A percentile compares a stretch with the other conserved stretches of the same genome.
Conservation (phyloP, 2,113 vertebrate genomes). For the Cololabis saira region DNA sequence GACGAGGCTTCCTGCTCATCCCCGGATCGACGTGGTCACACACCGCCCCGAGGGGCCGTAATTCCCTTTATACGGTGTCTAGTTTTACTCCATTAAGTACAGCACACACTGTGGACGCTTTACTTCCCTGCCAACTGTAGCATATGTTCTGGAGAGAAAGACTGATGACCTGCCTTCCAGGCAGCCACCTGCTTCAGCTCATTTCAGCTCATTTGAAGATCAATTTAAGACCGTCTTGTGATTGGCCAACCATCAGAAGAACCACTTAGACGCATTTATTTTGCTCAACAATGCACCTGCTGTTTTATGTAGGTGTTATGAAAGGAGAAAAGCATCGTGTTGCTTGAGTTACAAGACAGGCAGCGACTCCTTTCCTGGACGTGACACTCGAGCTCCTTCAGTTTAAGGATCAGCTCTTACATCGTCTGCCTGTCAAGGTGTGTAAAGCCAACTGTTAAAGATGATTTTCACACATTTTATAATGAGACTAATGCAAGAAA, state of each 20-base stretch:
- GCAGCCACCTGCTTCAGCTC: constrained; percentile 62
- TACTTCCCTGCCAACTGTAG: constrained; percentile 45
- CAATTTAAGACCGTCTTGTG: constrained; percentile 22
- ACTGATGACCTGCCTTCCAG: constrained; percentile 55
- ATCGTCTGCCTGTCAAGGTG: neutral
- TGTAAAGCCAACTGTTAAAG: neutral
- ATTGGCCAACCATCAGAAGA: constrained; percentile 43
- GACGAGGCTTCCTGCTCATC: constrained; percentile 34
- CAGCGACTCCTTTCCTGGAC: neutral
- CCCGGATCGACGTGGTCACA: constrained; percentile 36
- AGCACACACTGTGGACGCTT: constrained; percentile 37
- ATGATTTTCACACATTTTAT: constrained; percentile 1
- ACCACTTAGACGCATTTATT: constrained; percentile 10
- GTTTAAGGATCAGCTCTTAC: neutral
- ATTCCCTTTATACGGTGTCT: constrained; percentile 9
- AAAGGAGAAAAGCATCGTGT: constrained; percentile 1
- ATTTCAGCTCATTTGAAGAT: constrained; percentile 48
- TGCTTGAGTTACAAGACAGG: neutral
- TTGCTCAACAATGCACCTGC: constrained; percentile 17
- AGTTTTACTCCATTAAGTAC: constrained; percentile 60
- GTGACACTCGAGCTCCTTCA: neutral
- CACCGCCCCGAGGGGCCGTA: constrained; percentile 28
- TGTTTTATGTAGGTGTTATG: neutral
- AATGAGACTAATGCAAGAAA: no score
- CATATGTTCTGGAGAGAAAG: constrained; percentile 31